phyloP scores from a whole-genome alignment of 2,113 vertebrate genomes.

The Eleginops maclovinus region DNA sequence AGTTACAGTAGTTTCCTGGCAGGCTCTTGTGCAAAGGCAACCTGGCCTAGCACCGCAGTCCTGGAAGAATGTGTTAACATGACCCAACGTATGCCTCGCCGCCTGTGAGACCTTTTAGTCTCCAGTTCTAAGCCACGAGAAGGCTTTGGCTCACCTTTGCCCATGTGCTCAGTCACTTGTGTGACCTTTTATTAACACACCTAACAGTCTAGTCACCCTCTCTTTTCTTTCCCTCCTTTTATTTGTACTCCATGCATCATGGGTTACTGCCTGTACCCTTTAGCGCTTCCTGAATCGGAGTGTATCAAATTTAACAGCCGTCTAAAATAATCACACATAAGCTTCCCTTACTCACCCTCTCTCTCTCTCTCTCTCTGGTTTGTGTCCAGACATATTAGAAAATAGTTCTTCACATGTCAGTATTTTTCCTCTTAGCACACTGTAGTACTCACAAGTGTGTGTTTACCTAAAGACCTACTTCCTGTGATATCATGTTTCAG shows the following conservation, averaged over 20 bases:
- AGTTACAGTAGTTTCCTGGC: slow-evolving; percentile 74
- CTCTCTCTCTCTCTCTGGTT: slow-evolving; percentile 40
- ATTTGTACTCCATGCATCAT: slow-evolving; percentile 40
- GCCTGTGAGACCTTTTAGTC: slow-evolving; percentile 62
- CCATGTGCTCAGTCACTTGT: slow-evolving; percentile 47
- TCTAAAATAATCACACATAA: slow-evolving; percentile 76
- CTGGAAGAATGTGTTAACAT: slow-evolving; percentile 74
- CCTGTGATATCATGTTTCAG: slow-evolving; percentile 45
- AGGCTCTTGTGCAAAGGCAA: slow-evolving; percentile 55
- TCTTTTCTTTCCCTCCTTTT: slow-evolving; percentile 40
- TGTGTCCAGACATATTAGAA: slow-evolving; percentile 54
- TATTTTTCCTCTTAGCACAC: slow-evolving; percentile 67
- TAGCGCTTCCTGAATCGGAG: slow-evolving; percentile 58
- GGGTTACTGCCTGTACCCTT: slow-evolving; percentile 51
- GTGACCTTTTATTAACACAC: slow-evolving; percentile 62
- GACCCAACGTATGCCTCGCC: slow-evolving; percentile 58
- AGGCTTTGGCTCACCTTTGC: slow-evolving; percentile 54
- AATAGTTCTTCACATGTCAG: slow-evolving; percentile 55
- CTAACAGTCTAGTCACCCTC: slow-evolving; percentile 14
- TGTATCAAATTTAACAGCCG: slow-evolving; percentile 76
- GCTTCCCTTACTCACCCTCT: slow-evolving; percentile 16
- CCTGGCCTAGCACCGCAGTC: slow-evolving; percentile 56
- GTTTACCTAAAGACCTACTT: slow-evolving; percentile 73
- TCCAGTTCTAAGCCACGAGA: slow-evolving; percentile 53
- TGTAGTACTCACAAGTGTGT: slow-evolving; percentile 62